Conservation (phyloP, 2,113 vertebrate species). For the Crotalus tigris region DNA sequence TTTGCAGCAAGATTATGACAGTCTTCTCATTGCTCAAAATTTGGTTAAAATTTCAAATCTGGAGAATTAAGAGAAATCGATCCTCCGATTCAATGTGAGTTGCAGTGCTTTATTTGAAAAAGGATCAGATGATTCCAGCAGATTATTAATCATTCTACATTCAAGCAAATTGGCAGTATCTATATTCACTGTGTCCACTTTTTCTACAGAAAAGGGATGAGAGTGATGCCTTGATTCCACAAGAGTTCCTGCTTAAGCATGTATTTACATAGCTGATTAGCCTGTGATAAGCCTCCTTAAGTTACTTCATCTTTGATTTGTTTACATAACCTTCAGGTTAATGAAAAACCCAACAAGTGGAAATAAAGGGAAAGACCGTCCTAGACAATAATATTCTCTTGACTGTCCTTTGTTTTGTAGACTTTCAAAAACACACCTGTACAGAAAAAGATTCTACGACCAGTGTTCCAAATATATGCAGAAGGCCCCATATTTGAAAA, state of each 20-base stretch:
- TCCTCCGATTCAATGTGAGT: not conserved
- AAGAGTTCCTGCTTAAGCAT: not conserved
- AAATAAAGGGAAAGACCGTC: not conserved
- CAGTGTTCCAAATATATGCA: not conserved
- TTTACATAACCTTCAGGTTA: constrained; percentile 6
- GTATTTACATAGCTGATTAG: constrained; percentile 7
- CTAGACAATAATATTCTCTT: not conserved
- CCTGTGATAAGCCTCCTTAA: not conserved
- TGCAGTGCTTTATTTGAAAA: not conserved
- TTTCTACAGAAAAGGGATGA: constrained; percentile 10
- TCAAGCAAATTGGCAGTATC: not conserved
- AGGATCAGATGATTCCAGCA: not conserved
- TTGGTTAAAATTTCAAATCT: not conserved
- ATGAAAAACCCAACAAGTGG: constrained; percentile 7
- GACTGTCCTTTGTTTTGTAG: not conserved
- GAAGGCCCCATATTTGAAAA: not conserved
- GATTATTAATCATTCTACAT: not conserved
- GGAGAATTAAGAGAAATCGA: not conserved
- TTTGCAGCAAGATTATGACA: not conserved
- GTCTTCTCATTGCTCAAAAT: not conserved
- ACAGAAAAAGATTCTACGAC: not conserved
- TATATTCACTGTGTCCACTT: constrained; percentile 4
- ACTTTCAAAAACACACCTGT: not conserved
- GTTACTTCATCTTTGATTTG: not conserved
- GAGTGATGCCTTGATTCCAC: constrained; percentile 2